Conservation (phyloP, 2,888 invertebrate species). For the Stenotaenia linearis region DNA sequence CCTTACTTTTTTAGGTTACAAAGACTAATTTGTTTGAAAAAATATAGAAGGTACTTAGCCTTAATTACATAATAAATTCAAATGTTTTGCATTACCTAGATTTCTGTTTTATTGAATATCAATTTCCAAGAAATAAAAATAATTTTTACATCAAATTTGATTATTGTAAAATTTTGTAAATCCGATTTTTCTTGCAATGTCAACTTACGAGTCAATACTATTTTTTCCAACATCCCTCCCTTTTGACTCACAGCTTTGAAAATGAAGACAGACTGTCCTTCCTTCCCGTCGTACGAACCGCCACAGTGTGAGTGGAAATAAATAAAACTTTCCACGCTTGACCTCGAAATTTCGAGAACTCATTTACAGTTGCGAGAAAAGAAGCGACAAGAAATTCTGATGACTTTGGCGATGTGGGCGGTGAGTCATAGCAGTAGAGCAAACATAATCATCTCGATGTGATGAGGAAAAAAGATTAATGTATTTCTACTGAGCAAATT, state of each 20-base stretch:
- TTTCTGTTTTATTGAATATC: no score
- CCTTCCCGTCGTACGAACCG: neutral
- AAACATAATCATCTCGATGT: neutral
- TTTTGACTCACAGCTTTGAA: neutral
- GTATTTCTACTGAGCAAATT: neutral
- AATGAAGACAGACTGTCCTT: neutral
- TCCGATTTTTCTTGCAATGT: no score
- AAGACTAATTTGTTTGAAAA: neutral
- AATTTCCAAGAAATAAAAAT: no score
- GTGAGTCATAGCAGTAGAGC: neutral
- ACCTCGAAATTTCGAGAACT: neutral
- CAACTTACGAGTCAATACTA: no score
- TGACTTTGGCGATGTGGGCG: neutral
- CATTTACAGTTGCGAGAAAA: neutral
- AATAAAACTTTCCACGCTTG: neutral
- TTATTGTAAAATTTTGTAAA: no score
- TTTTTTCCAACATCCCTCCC: neutral
- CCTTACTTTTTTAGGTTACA: neutral
- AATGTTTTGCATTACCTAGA: no score
- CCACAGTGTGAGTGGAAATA: neutral
- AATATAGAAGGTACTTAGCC: neutral
- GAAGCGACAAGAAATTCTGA: neutral
- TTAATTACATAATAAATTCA: neutral
- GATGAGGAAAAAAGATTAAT: slow-evolving; percentile 16
- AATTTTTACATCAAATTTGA: no score